phyloP scores from a whole-genome alignment of 2,797 vertebrate genomes.

The Peromyscus nudipes region DNA sequence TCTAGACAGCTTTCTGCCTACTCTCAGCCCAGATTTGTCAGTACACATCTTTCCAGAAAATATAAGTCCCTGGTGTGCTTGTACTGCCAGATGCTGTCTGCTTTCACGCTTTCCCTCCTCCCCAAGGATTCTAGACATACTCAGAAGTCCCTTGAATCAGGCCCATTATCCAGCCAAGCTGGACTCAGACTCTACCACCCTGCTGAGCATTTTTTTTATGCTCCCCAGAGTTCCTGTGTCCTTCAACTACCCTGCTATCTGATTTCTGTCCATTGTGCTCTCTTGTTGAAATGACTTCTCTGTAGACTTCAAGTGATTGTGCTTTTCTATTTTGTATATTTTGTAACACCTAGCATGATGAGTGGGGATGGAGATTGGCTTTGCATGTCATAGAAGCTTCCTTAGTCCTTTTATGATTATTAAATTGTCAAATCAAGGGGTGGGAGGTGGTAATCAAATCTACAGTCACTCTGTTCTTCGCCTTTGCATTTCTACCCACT shows the following conservation, averaged over 20 bases:
- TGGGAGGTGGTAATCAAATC: neutral
- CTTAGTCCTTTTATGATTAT: neutral
- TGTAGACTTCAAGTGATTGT: neutral
- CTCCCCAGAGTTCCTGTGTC: neutral
- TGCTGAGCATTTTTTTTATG: conserved; percentile 6
- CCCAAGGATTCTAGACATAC: neutral
- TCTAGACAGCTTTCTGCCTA: neutral
- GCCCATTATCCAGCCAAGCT: neutral
- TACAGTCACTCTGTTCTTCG: neutral
- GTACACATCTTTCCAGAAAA: neutral
- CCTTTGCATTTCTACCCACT: neutral
- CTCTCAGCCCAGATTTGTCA: neutral
- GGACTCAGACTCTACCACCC: neutral
- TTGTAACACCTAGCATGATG: neutral
- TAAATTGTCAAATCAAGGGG: neutral
- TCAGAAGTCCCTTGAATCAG: neutral
- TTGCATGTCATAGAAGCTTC: neutral
- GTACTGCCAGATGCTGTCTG: neutral
- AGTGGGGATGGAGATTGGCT: neutral
- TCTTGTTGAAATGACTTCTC: conserved; percentile 54
- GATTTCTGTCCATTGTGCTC: neutral
- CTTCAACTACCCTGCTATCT: neutral
- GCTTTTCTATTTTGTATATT: neutral
- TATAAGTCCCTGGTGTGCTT: neutral
- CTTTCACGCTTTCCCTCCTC: neutral